phyloP scores from a whole-genome alignment of 92 coral and sea anemone species.

The Micromussa lordhowensis region DNA sequence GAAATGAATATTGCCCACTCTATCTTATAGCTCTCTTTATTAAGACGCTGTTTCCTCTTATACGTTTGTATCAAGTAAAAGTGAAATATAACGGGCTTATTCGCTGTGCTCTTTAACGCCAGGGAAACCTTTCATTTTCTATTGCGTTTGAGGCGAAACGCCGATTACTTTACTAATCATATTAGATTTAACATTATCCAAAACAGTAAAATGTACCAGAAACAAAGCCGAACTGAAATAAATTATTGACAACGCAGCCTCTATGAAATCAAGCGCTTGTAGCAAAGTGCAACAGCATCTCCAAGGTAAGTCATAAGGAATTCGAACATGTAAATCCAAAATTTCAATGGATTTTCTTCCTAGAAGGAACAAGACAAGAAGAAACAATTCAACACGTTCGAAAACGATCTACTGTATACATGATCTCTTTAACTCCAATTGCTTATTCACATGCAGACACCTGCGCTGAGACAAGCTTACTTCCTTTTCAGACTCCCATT shows the following conservation, averaged over 20 bases:
- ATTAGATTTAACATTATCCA: background rate
- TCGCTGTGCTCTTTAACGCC: background rate
- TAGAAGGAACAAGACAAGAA: too few relatives aligned
- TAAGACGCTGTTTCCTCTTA: background rate
- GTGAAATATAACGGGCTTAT: conserved; percentile 7
- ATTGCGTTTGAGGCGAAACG: background rate
- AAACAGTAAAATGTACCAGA: background rate
- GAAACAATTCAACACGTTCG: too few relatives aligned
- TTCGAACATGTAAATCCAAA: background rate
- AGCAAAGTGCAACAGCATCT: background rate
- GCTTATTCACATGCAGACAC: too few relatives aligned
- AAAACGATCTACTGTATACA: too few relatives aligned
- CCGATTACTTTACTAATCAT: background rate
- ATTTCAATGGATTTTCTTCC: background rate
- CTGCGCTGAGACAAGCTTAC: too few relatives aligned
- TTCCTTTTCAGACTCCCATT: too few relatives aligned
- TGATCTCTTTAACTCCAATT: too few relatives aligned
- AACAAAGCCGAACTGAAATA: too few relatives aligned
- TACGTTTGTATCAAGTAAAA: background rate
- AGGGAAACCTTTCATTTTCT: background rate
- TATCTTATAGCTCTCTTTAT: background rate
- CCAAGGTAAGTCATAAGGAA: too few relatives aligned
- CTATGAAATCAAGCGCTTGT: background rate
- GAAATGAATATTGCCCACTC: background rate
- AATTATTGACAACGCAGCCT: too few relatives aligned